Conservation (phyloP, 2,797 vertebrate genomes). For the Lithobates sylvaticus region DNA sequence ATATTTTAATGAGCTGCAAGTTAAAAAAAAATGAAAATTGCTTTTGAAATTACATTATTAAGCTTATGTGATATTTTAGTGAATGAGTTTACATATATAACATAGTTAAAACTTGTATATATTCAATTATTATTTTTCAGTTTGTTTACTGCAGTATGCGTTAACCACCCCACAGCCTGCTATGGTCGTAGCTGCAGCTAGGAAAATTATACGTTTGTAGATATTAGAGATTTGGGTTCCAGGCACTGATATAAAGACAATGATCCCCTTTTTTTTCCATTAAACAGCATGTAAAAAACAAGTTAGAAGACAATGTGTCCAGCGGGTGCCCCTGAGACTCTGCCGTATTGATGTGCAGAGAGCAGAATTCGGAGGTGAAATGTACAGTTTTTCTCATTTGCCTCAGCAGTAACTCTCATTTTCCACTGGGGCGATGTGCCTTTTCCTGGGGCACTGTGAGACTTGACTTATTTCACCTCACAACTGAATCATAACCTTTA, state of each 20-base stretch:
- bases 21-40: too few relatives aligned
- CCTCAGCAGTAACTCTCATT: conserved; percentile 40
- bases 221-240: background rate
- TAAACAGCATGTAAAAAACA: conserved; percentile 27
- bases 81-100: too few relatives aligned
- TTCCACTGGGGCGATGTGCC: conserved; percentile 13
- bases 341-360: conserved; percentile 42
- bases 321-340: conserved; percentile 36
- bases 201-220: background rate
- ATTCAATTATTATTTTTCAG: background rate
- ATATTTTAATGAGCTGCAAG: too few relatives aligned
- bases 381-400: conserved; percentile 48
- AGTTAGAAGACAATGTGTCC: conserved; percentile 17
- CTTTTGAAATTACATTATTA: too few relatives aligned
- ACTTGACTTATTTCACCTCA: conserved; percentile 37
- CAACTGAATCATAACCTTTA: conserved; percentile 29
- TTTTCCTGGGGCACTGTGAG: conserved; percentile 41
- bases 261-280: conserved; percentile 6
- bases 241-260: background rate
- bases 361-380: conserved; percentile 32
- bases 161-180: too few relatives aligned
- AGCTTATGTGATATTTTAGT: too few relatives aligned
- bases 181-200: background rate
- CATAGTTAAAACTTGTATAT: too few relatives aligned
- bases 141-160: too few relatives aligned